These are phyloP conservation scores for Vollenhovia emeryi DNA, from an alignment of 1,140 invertebrate species.

Conservation along the genomic window DNA sequence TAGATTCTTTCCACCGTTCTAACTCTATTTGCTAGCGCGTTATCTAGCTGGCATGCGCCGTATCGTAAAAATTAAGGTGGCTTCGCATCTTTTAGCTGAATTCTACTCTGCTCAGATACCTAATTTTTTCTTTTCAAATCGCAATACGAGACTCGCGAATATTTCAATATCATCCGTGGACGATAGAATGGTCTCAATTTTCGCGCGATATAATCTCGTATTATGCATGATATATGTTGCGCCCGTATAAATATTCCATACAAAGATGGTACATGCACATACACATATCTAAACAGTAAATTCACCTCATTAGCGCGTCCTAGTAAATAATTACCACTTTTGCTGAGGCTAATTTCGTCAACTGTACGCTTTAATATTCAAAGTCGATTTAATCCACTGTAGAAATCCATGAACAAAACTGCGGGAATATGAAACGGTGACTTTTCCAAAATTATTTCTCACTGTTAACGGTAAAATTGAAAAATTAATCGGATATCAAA, in stretches of 20 bases:
- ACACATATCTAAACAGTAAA: background rate
- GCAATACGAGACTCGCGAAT: background rate
- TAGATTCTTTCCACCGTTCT: constrained; percentile 1
- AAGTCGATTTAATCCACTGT: constrained; percentile 33
- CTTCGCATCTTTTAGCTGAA: background rate
- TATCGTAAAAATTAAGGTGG: background rate
- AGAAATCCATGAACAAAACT: constrained; percentile 5
- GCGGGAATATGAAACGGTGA: background rate
- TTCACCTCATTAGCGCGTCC: background rate
- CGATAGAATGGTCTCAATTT: constrained; percentile 23
- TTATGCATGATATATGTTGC: background rate
- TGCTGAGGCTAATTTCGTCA: background rate
- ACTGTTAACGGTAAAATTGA: background rate
- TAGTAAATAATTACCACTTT: constrained; percentile 42
- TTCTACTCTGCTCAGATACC: background rate
- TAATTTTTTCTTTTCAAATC: background rate
- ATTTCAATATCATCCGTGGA: constrained; percentile 29
- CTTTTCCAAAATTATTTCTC: background rate
- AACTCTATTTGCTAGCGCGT: background rate
- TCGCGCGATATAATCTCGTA: constrained; percentile 13
- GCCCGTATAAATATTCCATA: background rate
- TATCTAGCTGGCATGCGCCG: background rate
- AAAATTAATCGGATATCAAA: background rate
- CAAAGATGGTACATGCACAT: background rate
- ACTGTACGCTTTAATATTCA: background rate